Evolutionary conservation across 2,113 vertebrate species (phyloP), one percentile per base, ranked within the genome.

Genomic region (Polypterus bichir): DNA sequence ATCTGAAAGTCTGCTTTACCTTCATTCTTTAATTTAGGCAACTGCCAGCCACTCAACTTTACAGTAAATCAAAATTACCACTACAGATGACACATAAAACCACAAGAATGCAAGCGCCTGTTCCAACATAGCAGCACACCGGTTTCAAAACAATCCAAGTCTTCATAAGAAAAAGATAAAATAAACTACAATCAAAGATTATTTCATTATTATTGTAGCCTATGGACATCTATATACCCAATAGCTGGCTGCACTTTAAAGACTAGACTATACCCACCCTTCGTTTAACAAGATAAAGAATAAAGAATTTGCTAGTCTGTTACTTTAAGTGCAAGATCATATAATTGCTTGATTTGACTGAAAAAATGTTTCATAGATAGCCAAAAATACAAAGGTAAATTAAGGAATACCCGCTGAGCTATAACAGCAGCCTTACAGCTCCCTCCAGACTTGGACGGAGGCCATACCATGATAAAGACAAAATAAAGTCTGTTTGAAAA

Each of bases 31-130:
- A 27, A 27, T 27, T 27, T 27, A 27, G 27, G 27, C 27, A 27
- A 27, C 27, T 27, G 27, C 27, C 27, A 27, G 27, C 27, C 51
- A 52, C 7, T 52, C 51, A 8, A 3, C 10, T 7, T 52, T 52
- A 8, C 51, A 52, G 10, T 10, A 52, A 10, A 52, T 8, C 7
- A 8, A 52, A 52, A 52, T 52, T 3, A 52, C 7, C 51, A 52
- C 1, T 52, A 10, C 3, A 52, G 7, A 52, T 52, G 51, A 52
- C 51, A 52, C 10, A 10, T 52, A 4, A 52, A 52, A 3, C 51
- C 51, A 46, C 11, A 76, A 65, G 66, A 71, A 76, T 74, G 74
- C 70, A 72, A 55, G 59, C 68, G 65, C 69, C 60, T 77, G 70
- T 63, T 73, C 44, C 44, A 59, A 70, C 67, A 75, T 3, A 66